phyloP scores from a whole-genome alignment of 2,113 vertebrate species.

The Oophaga pumilio region DNA sequence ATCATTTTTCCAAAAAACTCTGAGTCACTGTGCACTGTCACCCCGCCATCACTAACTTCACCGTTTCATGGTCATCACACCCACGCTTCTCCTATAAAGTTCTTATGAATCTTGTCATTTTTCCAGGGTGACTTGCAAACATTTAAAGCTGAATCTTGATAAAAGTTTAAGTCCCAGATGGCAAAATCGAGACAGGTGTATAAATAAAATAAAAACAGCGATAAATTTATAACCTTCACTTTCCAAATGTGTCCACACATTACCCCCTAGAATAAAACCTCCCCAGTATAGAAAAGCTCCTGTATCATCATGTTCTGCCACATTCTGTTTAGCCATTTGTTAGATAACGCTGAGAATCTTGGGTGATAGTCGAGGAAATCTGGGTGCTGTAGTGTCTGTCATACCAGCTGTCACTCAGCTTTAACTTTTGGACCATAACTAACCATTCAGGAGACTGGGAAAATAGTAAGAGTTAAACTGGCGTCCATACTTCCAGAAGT shows the following conservation, averaged over 20 bases:
- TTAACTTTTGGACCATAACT: no score
- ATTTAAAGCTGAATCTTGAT: not conserved
- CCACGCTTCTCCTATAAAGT: not conserved
- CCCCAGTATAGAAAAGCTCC: not conserved
- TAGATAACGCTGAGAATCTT: not conserved
- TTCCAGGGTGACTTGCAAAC: not conserved
- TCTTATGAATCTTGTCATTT: not conserved
- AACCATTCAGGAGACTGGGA: no score
- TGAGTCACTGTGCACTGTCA: not conserved
- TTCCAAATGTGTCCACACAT: not conserved
- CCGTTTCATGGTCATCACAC: not conserved
- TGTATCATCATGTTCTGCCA: not conserved
- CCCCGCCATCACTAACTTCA: not conserved
- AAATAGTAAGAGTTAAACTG: no score
- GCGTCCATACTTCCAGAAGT: no score
- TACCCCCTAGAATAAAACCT: not conserved
- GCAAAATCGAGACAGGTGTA: not conserved
- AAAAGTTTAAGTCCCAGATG: not conserved
- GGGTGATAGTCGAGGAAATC: no score
- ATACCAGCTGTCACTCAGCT: no score
- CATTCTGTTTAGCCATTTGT: not conserved
- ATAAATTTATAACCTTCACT: not conserved
- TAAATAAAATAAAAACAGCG: not conserved
- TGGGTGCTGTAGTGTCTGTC: no score
- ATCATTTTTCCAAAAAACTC: not conserved